Evolutionary conservation across 2,113 vertebrate species (phyloP).

Genomic region (Brienomyrus longianalis): DNA sequence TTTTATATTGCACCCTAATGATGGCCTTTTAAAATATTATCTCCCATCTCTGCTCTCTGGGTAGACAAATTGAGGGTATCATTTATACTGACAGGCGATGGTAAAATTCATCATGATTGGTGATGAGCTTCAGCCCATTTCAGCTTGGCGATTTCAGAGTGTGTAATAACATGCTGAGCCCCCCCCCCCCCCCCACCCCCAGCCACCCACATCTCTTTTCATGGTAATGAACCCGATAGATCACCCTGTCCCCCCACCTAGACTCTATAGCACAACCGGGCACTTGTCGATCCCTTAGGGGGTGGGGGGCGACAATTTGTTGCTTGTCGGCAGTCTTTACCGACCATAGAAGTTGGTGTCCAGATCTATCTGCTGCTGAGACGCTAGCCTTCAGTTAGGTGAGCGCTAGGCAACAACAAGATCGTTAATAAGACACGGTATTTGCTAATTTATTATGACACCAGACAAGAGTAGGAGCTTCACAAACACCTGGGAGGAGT

Average conservation of each 20-base stretch:
- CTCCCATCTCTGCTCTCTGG: background rate
- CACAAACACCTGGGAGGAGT: background rate
- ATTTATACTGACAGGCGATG: background rate
- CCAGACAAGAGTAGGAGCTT: background rate
- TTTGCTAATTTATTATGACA: background rate
- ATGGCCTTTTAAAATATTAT: background rate
- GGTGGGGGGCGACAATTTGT: background rate
- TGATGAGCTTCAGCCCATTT: background rate
- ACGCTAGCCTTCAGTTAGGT: background rate
- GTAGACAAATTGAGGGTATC: background rate
- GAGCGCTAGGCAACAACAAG: background rate
- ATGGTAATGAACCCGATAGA: conserved; percentile 15
- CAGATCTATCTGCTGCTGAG: background rate
- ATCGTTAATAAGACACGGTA: background rate
- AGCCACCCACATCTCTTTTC: background rate
- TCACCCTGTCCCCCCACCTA: conserved; percentile 14
- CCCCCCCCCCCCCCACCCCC: background rate
- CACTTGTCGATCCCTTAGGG: background rate
- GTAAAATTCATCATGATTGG: background rate
- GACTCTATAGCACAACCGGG: background rate
- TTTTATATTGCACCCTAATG: background rate
- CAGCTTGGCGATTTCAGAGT: background rate
- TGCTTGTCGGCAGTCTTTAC: background rate
- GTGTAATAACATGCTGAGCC: background rate
- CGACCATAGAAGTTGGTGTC: background rate